phyloP scores from a whole-genome alignment of 2,797 vertebrate genomes.

The Silurus lanzhouensis region DNA sequence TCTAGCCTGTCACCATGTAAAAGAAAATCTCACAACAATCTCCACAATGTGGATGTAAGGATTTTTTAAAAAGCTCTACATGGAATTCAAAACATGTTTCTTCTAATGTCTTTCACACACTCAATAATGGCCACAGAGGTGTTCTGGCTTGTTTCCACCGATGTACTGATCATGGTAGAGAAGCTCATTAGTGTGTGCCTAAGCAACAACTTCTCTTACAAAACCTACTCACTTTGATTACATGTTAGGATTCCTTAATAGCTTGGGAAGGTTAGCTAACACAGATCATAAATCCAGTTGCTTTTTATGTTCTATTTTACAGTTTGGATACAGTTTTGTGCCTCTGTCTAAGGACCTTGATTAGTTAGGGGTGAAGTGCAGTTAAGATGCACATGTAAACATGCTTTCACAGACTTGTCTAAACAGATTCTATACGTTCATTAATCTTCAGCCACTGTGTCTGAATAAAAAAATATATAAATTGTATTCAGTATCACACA shows the following conservation, averaged over 20 bases:
- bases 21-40: conserved; percentile 30
- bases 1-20: conserved; percentile 55
- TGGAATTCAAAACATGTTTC: conserved; percentile 44
- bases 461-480: neutral
- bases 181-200: conserved; percentile 62
- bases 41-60: neutral
- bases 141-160: conserved; percentile 73
- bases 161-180: conserved; percentile 63
- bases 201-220: neutral
- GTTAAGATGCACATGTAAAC: conserved; percentile 8
- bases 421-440: conserved; percentile 49
- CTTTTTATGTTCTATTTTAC: neutral
- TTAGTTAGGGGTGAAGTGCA: neutral
- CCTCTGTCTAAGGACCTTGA: conserved; percentile 28
- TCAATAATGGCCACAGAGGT: conserved; percentile 74
- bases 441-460: conserved; percentile 36
- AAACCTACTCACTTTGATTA: conserved; percentile 33
- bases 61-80: conserved; percentile 19
- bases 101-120: conserved; percentile 71
- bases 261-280: conserved; percentile 25
- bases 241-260: conserved; percentile 21
- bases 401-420: conserved; percentile 37
- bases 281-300: conserved; percentile 59
- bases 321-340: conserved; percentile 36
- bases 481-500: conserved; percentile 36